A percentile compares a stretch with the other conserved stretches of the same genome.
These are phyloP conservation scores for Aporophyla lueneburgensis DNA, from an alignment of 2,888 invertebrate genomes.

Conservation along the genomic window DNA sequence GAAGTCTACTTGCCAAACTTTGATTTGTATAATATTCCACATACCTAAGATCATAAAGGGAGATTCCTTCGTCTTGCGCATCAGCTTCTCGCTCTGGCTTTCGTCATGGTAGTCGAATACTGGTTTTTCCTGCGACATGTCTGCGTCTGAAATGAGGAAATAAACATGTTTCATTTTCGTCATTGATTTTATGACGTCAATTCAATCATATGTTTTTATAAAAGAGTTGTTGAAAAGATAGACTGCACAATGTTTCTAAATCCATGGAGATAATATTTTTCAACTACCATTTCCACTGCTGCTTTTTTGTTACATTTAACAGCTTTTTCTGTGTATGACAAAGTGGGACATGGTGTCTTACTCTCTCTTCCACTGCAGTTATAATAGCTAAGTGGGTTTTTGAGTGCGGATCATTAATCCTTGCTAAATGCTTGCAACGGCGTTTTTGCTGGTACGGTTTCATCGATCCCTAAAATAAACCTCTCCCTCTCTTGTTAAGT, in stretches of 20 bases:
- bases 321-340: not conserved
- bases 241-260: not conserved
- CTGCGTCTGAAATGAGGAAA: conserved; percentile 66
- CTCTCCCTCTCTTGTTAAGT: not conserved
- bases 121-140: conserved; percentile 81
- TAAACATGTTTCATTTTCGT: conserved; percentile 20
- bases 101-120: conserved; percentile 90
- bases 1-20: not conserved
- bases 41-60: conserved; percentile 94
- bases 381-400: not conserved
- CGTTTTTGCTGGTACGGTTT: no score
- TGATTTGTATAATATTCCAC: conserved; percentile 60
- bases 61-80: conserved; percentile 93
- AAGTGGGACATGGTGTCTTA: no score
- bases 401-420: not conserved
- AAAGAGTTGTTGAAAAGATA: not conserved
- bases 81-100: conserved; percentile 88
- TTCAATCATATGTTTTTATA: not conserved
- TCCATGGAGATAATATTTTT: not conserved
- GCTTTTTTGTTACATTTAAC: not conserved
- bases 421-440: not conserved
- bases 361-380: not conserved
- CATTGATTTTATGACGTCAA: conserved; percentile 22
- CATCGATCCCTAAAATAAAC: not conserved
- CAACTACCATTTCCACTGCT: not conserved